Evolutionary conservation across 2,888 invertebrate species (phyloP), one percentile per base, ranked within the genome.

Genomic region (Napeogenes inachia): DNA sequence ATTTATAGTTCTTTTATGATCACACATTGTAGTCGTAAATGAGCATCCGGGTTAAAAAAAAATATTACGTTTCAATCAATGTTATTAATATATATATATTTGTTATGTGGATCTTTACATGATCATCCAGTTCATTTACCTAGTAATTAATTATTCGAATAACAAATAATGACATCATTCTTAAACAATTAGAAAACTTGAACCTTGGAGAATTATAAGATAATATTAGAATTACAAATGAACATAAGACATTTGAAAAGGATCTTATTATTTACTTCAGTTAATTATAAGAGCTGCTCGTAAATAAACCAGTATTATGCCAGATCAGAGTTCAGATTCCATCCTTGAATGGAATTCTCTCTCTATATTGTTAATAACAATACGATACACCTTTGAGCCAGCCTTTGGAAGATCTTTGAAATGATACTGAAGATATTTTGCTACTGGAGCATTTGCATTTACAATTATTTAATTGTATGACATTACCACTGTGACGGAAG

Each of bases 261-360:
- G 42, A 42, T 10, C 42, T 42, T 42, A 42, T 2, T 42, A 42
- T 2, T 3, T 10, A 10, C 8, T 10, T 2, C 12, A 3, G 10
- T 3, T 3, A 10, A 3, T 2, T 2, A 10, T 35, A 35, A 35
- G 35, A 35, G 35, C 35, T 35, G 35, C 4, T 35, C 54, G 56
- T 45, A 35, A 58, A 45, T 54, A 54, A 60, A 56, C 45, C 54
- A 62, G 62, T 57, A 67, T 53, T 55, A 59, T 55, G 59, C 62
- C 65, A 69, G 71, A 68, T 63, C 70, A 68, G 57, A 66, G 68
- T 66, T 70, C 64, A 68, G 64, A 59, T 62, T 56, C 65, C 50
- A 65, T 62, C 61, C 59, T 70, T 62, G 64, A 65, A 62, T 54
- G 65, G 66, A 58, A 65, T 66, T 63, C 65, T 61, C 59, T 61